Evolutionary conservation across 2,888 invertebrate genomes (phyloP).

Genomic region (Temnothorax rugatulus): DNA sequence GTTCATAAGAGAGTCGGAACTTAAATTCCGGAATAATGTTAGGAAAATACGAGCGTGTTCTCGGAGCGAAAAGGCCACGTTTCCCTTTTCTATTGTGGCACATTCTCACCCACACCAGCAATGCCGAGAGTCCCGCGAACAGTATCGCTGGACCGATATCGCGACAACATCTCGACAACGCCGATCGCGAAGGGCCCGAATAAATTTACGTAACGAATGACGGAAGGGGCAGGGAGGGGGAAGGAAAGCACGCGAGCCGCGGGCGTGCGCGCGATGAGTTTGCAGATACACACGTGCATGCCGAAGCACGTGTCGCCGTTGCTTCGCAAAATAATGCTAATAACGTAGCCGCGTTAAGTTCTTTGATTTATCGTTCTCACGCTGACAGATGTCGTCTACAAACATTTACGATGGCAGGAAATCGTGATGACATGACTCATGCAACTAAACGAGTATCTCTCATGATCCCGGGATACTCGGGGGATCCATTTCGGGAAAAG

Average conservation of each 20-base stretch:
- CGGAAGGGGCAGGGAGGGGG: background rate
- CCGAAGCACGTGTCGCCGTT: constrained; percentile 37
- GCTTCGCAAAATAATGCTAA: constrained; percentile 34
- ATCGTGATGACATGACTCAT: background rate
- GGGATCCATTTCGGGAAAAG: background rate
- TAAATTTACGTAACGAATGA: constrained; percentile 51
- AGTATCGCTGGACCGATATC: constrained; percentile 42
- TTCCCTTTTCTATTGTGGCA: constrained; percentile 30
- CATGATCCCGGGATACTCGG: background rate
- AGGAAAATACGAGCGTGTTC: constrained; percentile 47
- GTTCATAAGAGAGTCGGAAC: constrained; percentile 31
- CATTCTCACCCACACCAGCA: constrained; percentile 8
- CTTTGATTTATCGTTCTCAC: constrained; percentile 36
- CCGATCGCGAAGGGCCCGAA: constrained; percentile 37
- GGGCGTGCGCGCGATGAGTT: constrained; percentile 24
- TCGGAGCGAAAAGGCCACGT: constrained; percentile 1
- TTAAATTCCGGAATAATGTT: constrained; percentile 47
- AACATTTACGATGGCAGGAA: background rate
- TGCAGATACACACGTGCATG: constrained; percentile 30
- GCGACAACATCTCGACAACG: constrained; percentile 45
- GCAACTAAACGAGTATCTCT: constrained; percentile 1
- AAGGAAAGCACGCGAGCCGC: background rate
- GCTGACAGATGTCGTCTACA: background rate
- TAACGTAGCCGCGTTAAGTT: constrained; percentile 29
- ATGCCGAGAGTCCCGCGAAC: constrained; percentile 24